Conservation (phyloP, 2,888 invertebrate species). For the Mythimna pallens region DNA sequence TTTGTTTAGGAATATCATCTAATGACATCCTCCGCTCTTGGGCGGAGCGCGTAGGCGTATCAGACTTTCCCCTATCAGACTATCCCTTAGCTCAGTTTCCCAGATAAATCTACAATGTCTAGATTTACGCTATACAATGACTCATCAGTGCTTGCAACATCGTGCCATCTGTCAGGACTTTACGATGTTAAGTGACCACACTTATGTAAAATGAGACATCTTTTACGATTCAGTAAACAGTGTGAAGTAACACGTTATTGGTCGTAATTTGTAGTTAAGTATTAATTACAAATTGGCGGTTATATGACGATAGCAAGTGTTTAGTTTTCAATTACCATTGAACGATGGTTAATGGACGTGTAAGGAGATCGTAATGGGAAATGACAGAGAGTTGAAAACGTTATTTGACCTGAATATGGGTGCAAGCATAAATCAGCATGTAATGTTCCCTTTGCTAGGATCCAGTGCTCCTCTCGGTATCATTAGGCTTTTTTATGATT, state of each 20-base stretch:
- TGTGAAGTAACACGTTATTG: conserved; percentile 3
- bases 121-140: conserved; percentile 4
- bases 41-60: too few species aligned
- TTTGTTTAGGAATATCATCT: too few species aligned
- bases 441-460: not conserved
- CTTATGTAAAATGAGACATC: conserved; percentile 15
- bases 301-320: not conserved
- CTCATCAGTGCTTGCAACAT: conserved; percentile 41
- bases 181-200: not conserved
- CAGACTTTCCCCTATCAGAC: too few species aligned
- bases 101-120: not conserved
- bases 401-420: not conserved
- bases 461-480: too few species aligned
- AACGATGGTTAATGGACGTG: too few species aligned
- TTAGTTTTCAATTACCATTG: conserved; percentile 9
- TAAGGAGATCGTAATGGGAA: not conserved
- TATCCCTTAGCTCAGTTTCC: not conserved
- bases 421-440: not conserved
- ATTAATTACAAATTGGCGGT: conserved; percentile 19
- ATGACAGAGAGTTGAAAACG: not conserved
- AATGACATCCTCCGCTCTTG: too few species aligned
- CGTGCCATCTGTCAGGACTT: conserved; percentile 15
- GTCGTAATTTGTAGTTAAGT: not conserved
- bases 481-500: too few species aligned
- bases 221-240: not conserved